A percentile compares a stretch with the other conserved stretches of the same genome.
Conservation (phyloP, 92 coral and sea anemone species). For the Porites evermanni region DNA sequence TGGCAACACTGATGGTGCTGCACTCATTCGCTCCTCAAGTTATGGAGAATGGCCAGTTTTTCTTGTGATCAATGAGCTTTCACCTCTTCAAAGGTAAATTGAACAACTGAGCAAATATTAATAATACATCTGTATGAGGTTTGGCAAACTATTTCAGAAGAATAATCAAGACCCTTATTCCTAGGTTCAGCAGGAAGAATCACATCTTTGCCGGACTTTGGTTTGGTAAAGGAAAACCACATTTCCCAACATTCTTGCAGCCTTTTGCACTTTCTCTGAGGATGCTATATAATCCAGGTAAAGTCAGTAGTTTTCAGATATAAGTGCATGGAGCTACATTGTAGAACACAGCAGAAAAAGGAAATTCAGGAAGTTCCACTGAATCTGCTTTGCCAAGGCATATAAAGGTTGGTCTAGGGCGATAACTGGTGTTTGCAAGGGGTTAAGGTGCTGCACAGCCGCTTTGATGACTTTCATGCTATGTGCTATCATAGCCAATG, state of each 20-base stretch:
- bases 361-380: constrained; percentile 60
- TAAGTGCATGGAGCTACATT: too few relatives aligned
- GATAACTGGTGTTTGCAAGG: constrained; percentile 57
- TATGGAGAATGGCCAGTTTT: constrained; percentile 60
- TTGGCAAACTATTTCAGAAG: too few relatives aligned
- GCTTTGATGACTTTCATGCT: constrained; percentile 67
- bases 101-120: too few relatives aligned
- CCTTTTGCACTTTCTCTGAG: constrained; percentile 45
- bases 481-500: constrained; percentile 60
- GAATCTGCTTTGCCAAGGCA: constrained; percentile 64
- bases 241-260: constrained; percentile 53
- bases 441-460: constrained; percentile 64
- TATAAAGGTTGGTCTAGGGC: constrained; percentile 60
- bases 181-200: constrained; percentile 41
- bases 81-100: constrained; percentile 51
- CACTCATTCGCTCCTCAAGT: constrained; percentile 38
- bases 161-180: not conserved
- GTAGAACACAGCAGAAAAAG: too few relatives aligned
- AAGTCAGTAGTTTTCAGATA: not conserved
- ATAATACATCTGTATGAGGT: too few relatives aligned
- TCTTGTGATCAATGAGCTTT: constrained; percentile 58
- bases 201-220: constrained; percentile 58
- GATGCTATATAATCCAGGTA: constrained; percentile 14
- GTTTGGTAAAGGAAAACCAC: constrained; percentile 65
- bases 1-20: constrained; percentile 71